A percentile compares a stretch with the other conserved stretches of the same genome.
phyloP scores from a whole-genome alignment of 37 sponge, comb jelly and placozoan genomes.

The Spongilla lacustris region DNA sequence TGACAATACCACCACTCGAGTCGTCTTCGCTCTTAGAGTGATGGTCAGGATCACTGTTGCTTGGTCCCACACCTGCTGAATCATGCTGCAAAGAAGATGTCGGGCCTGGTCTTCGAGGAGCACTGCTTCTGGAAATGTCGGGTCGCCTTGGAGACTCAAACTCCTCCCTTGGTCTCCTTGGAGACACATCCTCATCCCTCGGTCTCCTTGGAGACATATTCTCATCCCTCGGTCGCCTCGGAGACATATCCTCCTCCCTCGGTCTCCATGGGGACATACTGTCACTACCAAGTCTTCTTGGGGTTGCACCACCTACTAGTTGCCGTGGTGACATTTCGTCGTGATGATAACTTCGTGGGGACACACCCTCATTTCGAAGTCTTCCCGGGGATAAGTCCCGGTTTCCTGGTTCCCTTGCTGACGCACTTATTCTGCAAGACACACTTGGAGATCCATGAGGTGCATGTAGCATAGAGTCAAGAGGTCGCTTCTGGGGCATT shows the following conservation, averaged over 20 bases:
- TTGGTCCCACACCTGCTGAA: neutral
- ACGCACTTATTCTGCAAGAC: neutral
- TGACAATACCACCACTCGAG: constrained; percentile 5
- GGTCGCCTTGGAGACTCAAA: neutral
- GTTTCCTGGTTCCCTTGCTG: neutral
- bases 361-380: neutral
- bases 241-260: neutral
- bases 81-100: neutral
- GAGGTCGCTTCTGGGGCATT: neutral
- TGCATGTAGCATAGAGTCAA: neutral
- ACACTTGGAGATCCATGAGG: neutral
- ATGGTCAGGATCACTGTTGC: neutral
- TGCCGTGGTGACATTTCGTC: too few species aligned
- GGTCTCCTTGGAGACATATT: neutral
- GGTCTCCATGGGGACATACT: neutral
- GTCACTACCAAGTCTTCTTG: neutral
- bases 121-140: neutral
- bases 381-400: neutral
- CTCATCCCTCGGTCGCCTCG: neutral
- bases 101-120: neutral
- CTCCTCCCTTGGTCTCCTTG: neutral
- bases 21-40: neutral
- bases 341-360: too few species aligned
- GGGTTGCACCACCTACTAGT: too few species aligned
- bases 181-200: neutral